Percentiles rank a stretch among this genome's conserved stretches.
These are phyloP conservation scores for Hippolais icterina DNA, from an alignment of 2,113 vertebrate species.

Conservation along the genomic window DNA sequence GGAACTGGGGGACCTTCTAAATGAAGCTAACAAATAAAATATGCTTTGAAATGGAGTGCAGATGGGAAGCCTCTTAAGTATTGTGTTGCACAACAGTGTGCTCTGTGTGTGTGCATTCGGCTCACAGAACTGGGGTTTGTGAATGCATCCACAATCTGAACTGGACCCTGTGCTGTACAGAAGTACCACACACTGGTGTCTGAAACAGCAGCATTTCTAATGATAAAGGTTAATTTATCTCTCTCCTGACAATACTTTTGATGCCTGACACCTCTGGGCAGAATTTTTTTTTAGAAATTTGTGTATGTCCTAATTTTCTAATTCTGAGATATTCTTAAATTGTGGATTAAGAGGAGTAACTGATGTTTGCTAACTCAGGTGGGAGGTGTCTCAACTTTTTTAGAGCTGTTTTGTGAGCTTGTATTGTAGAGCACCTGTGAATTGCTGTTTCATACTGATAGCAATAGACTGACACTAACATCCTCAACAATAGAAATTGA, in stretches of 20 bases:
- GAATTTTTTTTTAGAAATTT: neutral
- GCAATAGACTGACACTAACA: neutral
- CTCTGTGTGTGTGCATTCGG: neutral
- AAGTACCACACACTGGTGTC: neutral
- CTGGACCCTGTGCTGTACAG: neutral
- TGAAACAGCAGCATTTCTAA: neutral
- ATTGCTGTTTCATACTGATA: neutral
- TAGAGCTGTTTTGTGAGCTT: neutral
- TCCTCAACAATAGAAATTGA: neutral
- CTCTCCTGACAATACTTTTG: neutral
- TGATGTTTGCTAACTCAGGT: neutral
- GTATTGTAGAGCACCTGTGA: neutral
- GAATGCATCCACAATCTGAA: neutral
- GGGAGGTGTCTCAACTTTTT: neutral
- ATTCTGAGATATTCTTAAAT: neutral
- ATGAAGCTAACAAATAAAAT: slow-evolving; percentile 63
- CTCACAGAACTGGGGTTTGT: neutral
- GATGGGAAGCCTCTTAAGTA: slow-evolving; percentile 38
- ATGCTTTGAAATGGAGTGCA: slow-evolving; percentile 58
- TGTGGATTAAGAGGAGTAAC: neutral
- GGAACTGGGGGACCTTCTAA: slow-evolving; percentile 33
- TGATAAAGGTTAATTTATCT: neutral
- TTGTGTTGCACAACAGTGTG: slow-evolving; percentile 26
- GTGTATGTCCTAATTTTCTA: neutral
- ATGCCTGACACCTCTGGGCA: neutral